Evolutionary conservation across 1,140 invertebrate species (phyloP).

Genomic region (Ostrea denselamellosa): DNA sequence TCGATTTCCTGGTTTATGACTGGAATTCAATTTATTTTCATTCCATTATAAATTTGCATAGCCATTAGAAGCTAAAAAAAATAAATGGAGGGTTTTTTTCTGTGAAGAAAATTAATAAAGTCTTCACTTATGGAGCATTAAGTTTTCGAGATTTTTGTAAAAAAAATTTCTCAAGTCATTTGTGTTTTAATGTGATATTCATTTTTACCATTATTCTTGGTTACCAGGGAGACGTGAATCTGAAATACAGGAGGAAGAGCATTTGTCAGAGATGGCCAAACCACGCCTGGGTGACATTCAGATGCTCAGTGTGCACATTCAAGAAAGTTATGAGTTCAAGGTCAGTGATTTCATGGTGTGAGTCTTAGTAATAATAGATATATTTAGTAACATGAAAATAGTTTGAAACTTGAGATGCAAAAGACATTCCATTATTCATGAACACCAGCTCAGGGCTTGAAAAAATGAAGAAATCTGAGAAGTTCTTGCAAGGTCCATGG

Average conservation of each 20-base stretch:
- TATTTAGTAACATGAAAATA: too few species aligned
- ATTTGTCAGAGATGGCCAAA: constrained; percentile 93
- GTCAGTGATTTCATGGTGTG: constrained; percentile 79
- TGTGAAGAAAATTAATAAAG: too few species aligned
- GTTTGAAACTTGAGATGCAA: too few species aligned
- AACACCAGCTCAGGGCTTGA: too few species aligned
- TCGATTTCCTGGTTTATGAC: constrained; percentile 18
- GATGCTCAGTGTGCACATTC: constrained; percentile 91
- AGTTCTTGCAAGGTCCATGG: too few species aligned
- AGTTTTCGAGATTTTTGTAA: neutral
- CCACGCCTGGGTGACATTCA: constrained; percentile 92
- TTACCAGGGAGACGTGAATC: constrained; percentile 32
- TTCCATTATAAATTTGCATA: neutral
- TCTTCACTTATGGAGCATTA: too few species aligned
- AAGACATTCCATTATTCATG: too few species aligned
- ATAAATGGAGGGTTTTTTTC: neutral
- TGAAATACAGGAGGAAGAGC: constrained; percentile 83
- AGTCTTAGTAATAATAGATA: too few species aligned
- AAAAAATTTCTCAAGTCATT: neutral
- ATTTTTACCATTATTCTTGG: neutral
- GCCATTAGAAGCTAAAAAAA: constrained; percentile 2
- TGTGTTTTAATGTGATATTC: constrained; percentile 19
- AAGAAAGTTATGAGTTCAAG: constrained; percentile 99
- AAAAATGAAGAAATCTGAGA: too few species aligned
- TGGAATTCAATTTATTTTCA: constrained; percentile 31